Evolutionary conservation across 2,113 vertebrate species (phyloP), one percentile per base, ranked within the genome.

Genomic region (Kryptolebias marmoratus): DNA sequence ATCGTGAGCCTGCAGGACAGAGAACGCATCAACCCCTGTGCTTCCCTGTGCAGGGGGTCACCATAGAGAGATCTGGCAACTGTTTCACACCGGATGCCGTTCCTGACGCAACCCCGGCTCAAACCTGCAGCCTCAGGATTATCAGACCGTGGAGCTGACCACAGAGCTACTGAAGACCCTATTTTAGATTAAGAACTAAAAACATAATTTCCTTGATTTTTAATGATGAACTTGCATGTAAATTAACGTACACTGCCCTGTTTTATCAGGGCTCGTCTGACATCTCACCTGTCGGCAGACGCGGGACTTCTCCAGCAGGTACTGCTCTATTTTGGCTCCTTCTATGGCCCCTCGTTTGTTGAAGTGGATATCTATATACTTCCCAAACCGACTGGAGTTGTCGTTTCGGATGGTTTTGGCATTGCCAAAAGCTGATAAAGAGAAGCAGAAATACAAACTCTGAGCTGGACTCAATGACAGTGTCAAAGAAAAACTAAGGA

Each of bases 1-100:
- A 0, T 98, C 97, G 0, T 89, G 91, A 56, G 96, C 96, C 98
- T 99, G 88, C 4, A 64, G 45, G 42, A 50, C 13, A 18, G 0
- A 58, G 16, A 44, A 44, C 10, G 11, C n/a, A 32, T 16, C 8
- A 65, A 64, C 15, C 63, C 14, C 27, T 36, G 16, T 3, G 14
- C 22, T 16, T 3, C 18, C 11, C 9, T 59, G 32, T 39, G 22
- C 22, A 22, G 22, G 22, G 22, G 22, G 22, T 22, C 22, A 22
- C 22, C 22, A 22, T 22, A 22, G 22, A 22, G 22, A 22, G 22
- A 22, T 22, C 22, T 22, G 22, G 22, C 22, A 22, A 22, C 22
- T 22, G 22, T 22, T 22, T 22, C 22, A 22, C 22, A 22, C 22
- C 22, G 22, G 22, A 22, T 22, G 22, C 22, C 22, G 22, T 22